Evolutionary conservation across 2,113 vertebrate genomes (phyloP), one percentile per base, ranked within the genome.

Genomic region (Hippocampus abdominalis): DNA sequence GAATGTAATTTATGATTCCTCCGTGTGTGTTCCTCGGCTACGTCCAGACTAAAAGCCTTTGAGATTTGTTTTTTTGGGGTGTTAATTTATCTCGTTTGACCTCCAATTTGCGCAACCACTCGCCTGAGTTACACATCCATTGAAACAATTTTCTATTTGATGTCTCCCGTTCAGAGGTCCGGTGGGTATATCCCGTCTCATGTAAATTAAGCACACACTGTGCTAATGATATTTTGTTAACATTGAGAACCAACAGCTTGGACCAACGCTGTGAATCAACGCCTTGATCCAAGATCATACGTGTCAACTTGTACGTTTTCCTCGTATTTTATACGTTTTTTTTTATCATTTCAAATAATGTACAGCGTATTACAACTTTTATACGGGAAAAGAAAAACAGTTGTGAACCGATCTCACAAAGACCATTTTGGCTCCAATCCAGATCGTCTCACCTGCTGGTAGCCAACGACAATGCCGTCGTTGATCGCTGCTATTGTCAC

Each of bases 31-130:
- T 60, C 15, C 42, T 44, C 39, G 8, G n/a, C 42, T n/a, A 64
- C 3, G 40, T 56, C 16, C 49, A 65, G 69, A 78, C 79, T 49
- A 27, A 56, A 68, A 51, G 65, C 74, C 61, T 82, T 77, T 75
- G 62, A 73, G 75, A 73, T 40, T 63, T 12, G 21, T 44, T 64
- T 36, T 36, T 42, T 64, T 25, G 21, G 9, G 20, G 20, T 13
- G 39, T 63, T 40, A n/a, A 63, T 63, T 63, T 42, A 42, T 59
- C 56, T 60, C 7, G 13, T 60, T 60, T 60, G 27, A 64, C 62
- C 62, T 44, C 39, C 27, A 44, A 4, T 40, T 23, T 23, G 39
- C 62, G 21, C 11, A 13, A 39, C 60, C 20, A 6, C 10, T 36
- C 27, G 10, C 20, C 16, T 36, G 9, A 39, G 32, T 27, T 23